Base-by-base conservation (phyloP, 2,113 vertebrate species). In the Euleptes europaea region DNA sequence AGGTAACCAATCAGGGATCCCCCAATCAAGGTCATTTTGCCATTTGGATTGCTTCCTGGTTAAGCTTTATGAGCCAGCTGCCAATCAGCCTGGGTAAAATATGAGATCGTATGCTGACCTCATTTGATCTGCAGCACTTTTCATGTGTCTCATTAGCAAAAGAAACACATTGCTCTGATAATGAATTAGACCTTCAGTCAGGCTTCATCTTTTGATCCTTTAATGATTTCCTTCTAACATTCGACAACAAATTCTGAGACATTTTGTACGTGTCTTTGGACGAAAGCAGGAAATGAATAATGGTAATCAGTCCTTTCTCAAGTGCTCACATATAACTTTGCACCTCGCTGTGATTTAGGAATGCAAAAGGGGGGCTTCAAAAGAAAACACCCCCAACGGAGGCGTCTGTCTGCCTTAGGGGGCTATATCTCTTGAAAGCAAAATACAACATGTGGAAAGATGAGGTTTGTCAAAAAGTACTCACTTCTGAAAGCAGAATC, bases 321-420 rank as follows among this genome's bases (percentile, higher is more conserved):
- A 51, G 65, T 54, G 40, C 71, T 90, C 77, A 49, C 72, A 66
- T 84, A 86, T 78, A 65, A 63, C 38, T 90, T 82, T 80, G 51
- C 69, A 90, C 73, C 83, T 82, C 87, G 80, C 35, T 82, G 86
- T 86, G 90, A 89, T 89, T 90, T 92, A 90, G 82, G 78, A 86
- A 88, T 63, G 57, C 51, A 42, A 65, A 19, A 10, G 11, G n/a
- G 23, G 44, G 42, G 85, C 84, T 91, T 92, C 90, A 93, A 87
- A 92, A 83, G 72, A 70, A 77, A 60, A 70, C 88, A 74, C 57
- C 31, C 21, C 44, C 67, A 70, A 47, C 85, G 89, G 84, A 89
- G 1, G 47, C 70, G 78, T 72, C 67, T 10, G 2, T 72, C 35
- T 88, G 75, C 75, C 78, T 88, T 42, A 44, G 49, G 21, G 49